Base-by-base conservation (phyloP, 2,888 invertebrate species). In the Nineta flava region DNA sequence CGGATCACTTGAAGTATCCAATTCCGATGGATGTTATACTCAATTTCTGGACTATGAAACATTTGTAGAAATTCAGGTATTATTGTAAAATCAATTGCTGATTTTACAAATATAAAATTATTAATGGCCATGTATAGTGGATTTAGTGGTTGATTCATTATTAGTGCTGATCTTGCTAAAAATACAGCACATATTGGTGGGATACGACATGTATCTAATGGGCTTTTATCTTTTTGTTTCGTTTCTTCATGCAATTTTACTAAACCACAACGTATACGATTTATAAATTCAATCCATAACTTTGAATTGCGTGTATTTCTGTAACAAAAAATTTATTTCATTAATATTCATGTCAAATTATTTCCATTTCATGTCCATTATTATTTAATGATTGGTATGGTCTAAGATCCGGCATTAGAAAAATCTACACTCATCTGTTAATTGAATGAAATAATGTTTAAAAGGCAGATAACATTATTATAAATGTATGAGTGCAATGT, bases 21-120 rank as follows among this genome's bases (percentile, higher is more conserved):
- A 21, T 72, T 67, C 43, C 87, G 72, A 58, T 87, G 81, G 0
- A 75, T 73, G 16, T 74, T 72, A 49, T 77, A 73, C 56, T 83
- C 76, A 0, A 86, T 71, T 50, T 86, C 83, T 9, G 81, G 75
- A 53, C 86, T 88, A 61, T 87, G 83, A 60, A 93, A 83, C 35
- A 93, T 75, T 48, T 83, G 81, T 52, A 88, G 79, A 60, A 93
- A 82, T 62, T 94, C 93, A 0, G 94, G 94, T n/a, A 94, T 81
- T 3, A 79, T 75, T 12, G 76, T 73, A 13, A 92, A 69, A 61
- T 91, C 81, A 13, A 92, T 73, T 9, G 75, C 73, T 10, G 83
- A 79, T 64, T 88, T 91, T 2, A 86, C 79, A 59, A 84, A 75
- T 35, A 91, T 67, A 63, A 83, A 90, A 58, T 78, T 76, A 61